phyloP scores from a whole-genome alignment of 2,113 vertebrate genomes.

The Myiagra hebetior region DNA sequence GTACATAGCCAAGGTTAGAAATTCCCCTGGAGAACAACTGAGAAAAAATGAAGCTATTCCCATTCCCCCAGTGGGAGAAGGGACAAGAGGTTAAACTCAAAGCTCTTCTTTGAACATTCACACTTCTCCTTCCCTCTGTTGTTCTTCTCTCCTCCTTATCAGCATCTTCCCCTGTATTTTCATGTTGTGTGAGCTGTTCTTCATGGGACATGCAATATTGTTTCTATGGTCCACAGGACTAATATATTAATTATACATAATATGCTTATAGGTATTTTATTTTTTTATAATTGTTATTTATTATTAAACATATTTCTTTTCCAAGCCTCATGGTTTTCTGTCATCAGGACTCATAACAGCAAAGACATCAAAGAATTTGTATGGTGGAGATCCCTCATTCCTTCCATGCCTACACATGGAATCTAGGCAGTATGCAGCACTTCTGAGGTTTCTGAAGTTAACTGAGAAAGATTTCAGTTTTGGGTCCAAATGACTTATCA shows the following conservation, averaged over 20 bases:
- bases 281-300: not conserved
- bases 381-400: not conserved
- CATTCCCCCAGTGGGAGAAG: not conserved
- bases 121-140: not conserved
- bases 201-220: not conserved
- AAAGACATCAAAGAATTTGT: not conserved
- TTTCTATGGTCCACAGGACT: not conserved
- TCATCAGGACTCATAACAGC: not conserved
- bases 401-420: not conserved
- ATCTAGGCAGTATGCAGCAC: not conserved
- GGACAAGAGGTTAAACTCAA: not conserved
- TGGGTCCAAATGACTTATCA: not conserved
- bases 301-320: not conserved
- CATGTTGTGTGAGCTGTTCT: not conserved
- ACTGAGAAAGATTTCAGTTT: not conserved
- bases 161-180: not conserved
- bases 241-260: not conserved
- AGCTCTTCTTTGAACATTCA: not conserved
- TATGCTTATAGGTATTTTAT: not conserved
- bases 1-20: conserved; percentile 8
- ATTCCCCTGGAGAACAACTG: not conserved
- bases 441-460: not conserved
- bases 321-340: not conserved
- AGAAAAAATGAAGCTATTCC: not conserved
- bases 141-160: not conserved